Base-by-base conservation (phyloP, 1,140 invertebrate genomes). In the Eulimnadia texana region DNA sequence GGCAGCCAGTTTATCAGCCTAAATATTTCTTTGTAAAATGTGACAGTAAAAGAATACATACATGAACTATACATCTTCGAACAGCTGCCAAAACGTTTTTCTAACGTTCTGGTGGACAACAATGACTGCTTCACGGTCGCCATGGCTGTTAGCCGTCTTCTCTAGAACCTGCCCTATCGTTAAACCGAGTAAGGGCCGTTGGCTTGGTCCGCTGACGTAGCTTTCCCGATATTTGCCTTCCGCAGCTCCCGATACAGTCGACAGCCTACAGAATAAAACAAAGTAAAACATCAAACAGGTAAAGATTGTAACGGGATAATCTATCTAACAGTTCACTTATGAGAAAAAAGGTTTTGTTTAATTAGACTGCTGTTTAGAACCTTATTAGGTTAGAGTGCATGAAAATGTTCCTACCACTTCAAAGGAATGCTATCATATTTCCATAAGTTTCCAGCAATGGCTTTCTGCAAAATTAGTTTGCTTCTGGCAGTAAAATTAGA, bases 1-100 rank as follows among this genome's bases (percentile, higher is more conserved):
- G 16, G 85, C 84, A 2, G 90, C 93, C 1, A 97, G 68, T 28
- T 80, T 78, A 68, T 96, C 85, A 0, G 79, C 81, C 78, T 91
- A 16, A n/a, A n/a, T n/a, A n/a, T n/a, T n/a, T n/a, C n/a, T n/a
- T n/a, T n/a, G 25, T 22, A 28, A 33, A 33, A 53, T 25, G 27
- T 23, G 20, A 24, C 22, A 66, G 54, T 50, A 52, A 27, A 51
- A 23, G 20, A 1, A 28, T 29, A n/a, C 16, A 54, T 16, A 25
- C 13, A 29, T 61, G 54, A 28, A 3, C n/a, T n/a, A n/a, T 69
- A 82, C 83, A 68, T 86, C 74, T 24, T 74, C 69, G 3, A 84
- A 64, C 0, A 88, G 69, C 59, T 86, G 75, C 1, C 68, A 68
- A 67, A 79, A 90, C 2, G 82, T 85, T 0, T 84, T 68, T 9